Evolutionary conservation across 2,888 invertebrate species (phyloP), one percentile per base, ranked within the genome.

Genomic region (Poecilobothrus nobilitatus): DNA sequence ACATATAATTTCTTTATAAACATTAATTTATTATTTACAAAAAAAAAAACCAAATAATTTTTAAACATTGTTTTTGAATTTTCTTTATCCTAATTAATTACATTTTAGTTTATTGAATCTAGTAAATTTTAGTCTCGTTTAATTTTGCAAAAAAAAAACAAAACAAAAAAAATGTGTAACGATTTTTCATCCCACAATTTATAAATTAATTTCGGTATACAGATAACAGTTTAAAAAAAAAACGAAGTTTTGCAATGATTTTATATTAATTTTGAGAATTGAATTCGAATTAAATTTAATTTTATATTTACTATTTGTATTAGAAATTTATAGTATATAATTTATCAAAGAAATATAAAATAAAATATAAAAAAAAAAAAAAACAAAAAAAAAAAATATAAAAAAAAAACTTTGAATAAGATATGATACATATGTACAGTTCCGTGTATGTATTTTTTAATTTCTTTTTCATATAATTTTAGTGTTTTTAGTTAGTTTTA

Each of bases 401-500:
- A 41, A 41, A 41, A 41, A 41, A 18, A 18, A 12, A 18, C 15
- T 53, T 53, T 53, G n/a, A 53, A 53, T 53, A 53, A 53, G 53
- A 53, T 53, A 18, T 53, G 9, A 53, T 53, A 12, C 20, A 63
- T 63, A 63, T 63, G 63, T 63, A 63, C 22, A 63, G 63, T 63
- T 63, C 21, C 20, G 22, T 63, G 63, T 63, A 63, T 65, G 33
- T 65, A 33, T 65, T 37, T 65, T 37, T 37, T 34, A 37, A 20
- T 65, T 65, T 65, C 18, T 53, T 53, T 53, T 53, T 53, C 53
- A 53, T 53, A 53, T 53, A 18, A 53, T 53, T 53, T 53, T 53
- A 53, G 53, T 53, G 15, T 53, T 53, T 27, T 65, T 65, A 65
- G 65, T 34, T 65, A 65, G 65, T 65, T 65, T 65, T 65, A 65